Evolutionary conservation across 1,140 invertebrate species (phyloP), one percentile per base, ranked within the genome.

Genomic region (Trichonephila inaurata): DNA sequence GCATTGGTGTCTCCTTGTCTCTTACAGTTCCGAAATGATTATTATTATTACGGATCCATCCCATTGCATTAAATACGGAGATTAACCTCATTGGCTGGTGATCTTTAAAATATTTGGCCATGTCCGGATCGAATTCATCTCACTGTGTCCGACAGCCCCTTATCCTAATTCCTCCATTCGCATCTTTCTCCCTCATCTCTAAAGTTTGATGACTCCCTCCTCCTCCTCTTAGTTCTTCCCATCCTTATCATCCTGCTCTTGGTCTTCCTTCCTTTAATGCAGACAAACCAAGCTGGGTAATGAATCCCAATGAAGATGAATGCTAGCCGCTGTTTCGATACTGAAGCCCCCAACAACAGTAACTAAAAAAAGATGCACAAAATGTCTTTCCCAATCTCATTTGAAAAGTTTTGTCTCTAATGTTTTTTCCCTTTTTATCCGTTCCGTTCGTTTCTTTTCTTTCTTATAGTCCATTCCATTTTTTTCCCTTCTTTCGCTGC

Each of bases 331-430:
- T 92, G 83, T 87, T 93, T 93, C 91, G 91, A 93, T 88, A 92
- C 61, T 85, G 83, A 93, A 93, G 88, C 83, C 61, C 61, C n/a
- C 82, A 24, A 62, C 82, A 87, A 92, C 62, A 86, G 83, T 40
- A 86, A 91, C 51, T 62, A 91, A 91, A 91, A 82, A 91, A 62
- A 58, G 21, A 72, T 61, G 81, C 85, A 87, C 92, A 93, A 93
- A 77, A 93, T 93, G 92, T 93, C 92, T 93, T 61, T 28, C 92
- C 69, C 85, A 86, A 93, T 89, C 92, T 93, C 86, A 93, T 93
- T 93, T 93, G 92, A 93, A 93, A 93, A 93, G 92, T 93, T 93
- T 93, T 93, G 85, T 93, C 77, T 93, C 72, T 93, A 93, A 89
- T 93, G 86, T 62, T 82, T 82, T 81, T 58, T 66, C 85, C 62